Base-by-base conservation (phyloP, 2,113 vertebrate genomes). In the Myotis brandtii region DNA sequence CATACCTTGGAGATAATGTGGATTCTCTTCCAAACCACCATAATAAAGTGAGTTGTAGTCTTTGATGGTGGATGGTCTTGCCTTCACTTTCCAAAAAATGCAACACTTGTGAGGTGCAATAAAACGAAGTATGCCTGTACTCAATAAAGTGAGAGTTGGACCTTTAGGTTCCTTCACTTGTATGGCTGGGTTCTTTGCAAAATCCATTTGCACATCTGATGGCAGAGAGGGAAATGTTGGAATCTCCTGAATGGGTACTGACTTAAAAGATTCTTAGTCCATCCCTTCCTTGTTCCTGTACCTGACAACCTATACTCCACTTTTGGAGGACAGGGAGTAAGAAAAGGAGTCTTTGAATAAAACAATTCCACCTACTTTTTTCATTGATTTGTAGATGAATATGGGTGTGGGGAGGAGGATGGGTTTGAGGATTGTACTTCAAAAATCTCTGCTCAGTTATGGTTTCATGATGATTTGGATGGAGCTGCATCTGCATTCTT, bases 111-210 rank as follows among this genome's bases (percentile, higher is more conserved):
- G 80, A 46, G 80, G 56, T 11, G 16, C 37, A 30, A 32, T 46
- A 46, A 83, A 64, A 64, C 6, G 6, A 64, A 59, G 37, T 46
- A 8, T 32, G 27, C 56, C 80, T 43, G 16, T 52, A 6, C 20
- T 40, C 23, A 23, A 4, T 40, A 75, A 37, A 95, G 30, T 76
- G 37, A 85, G 66, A 93, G 32, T 62, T 59, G 43, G 89, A 81
- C 16, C 34, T 77, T 76, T 62, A 67, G 27, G 30, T 76, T 95
- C 93, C 64, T 92, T 95, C 20, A 50, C 82, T 80, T 79, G 30
- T 93, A 30, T 88, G 64, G n/a, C 50, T 95, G 77, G 85, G 92
- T 43, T 93, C 34, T 86, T 93, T 87, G 32, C 34, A 76, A 32
- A 81, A 27, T 66, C 46, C 2, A 12, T 69, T 81, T 88, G 50